Evolutionary conservation across 2,888 invertebrate genomes (phyloP), one percentile per base, ranked within the genome.

Genomic region (Morpho helenor): DNA sequence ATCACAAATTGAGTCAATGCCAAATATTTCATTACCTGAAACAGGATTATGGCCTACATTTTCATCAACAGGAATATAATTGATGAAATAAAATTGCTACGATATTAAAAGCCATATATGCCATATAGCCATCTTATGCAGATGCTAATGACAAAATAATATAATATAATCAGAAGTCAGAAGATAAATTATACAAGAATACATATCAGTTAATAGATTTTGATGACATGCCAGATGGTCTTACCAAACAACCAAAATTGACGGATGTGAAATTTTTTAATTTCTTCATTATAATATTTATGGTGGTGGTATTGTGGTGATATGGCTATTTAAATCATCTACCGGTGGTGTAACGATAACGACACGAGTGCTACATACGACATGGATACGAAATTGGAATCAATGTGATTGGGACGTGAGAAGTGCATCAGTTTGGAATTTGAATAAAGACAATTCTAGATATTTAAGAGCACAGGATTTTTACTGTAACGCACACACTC

Each of bases 401-500:
- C 40, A 10, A 50, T 46, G 42, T 55, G 54, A 51, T 46, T n/a
- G 39, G 44, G 49, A 59, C 31, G 48, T 54, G 10, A 7, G 45
- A 50, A 56, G 52, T 48, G 55, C 44, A 49, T 40, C 49, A 8
- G 46, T 43, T 49, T 46, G 52, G 47, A 47, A 49, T 43, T 47
- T 43, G 46, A 22, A 47, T 53, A 41, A 9, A 52, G 62, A 61
- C 52, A 16, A 57, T 58, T 50, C 44, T 59, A 56, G 56, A 54
- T 55, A 1, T 61, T 47, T 63, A 56, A 60, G 62, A 46, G 60
- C 61, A 57, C 54, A 49, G 51, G 49, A 51, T 43, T 54, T 49
- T 53, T 31, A 56, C 2, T 49, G 51, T 60, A 54, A 55, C 61
- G 61, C 57, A 56, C 60, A 55, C 63, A 64, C 64, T 72, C 72